Conservation (phyloP, 2,888 invertebrate genomes). For the Rhingia campestris region DNA sequence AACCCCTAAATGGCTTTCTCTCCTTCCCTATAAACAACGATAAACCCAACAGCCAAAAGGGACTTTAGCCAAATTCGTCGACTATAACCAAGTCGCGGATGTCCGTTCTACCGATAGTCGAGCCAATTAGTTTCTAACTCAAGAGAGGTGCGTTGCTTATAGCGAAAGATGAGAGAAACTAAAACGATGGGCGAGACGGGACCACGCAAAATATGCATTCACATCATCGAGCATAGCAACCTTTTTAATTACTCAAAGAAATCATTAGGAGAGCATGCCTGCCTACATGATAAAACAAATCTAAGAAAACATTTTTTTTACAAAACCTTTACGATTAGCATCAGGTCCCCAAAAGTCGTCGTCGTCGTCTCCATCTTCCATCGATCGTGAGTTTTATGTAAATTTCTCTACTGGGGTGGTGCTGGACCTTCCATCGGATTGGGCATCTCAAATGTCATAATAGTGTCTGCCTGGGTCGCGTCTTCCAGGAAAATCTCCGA, state of each 20-base stretch:
- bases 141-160: constrained; percentile 15
- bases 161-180: constrained; percentile 32
- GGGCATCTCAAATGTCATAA: constrained; percentile 73
- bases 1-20: constrained; percentile 34
- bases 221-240: constrained; percentile 42
- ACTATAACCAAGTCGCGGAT: constrained; percentile 47
- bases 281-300: constrained; percentile 15
- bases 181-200: constrained; percentile 5
- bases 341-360: constrained; percentile 38
- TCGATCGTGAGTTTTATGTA: constrained; percentile 67
- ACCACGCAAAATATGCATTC: constrained; percentile 33
- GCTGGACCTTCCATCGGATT: constrained; percentile 68
- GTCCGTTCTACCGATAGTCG: constrained; percentile 30
- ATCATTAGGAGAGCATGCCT: constrained; percentile 49
- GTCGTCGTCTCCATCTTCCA: constrained; percentile 22
- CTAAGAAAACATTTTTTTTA: constrained; percentile 41
- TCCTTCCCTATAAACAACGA: background rate
- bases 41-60: constrained; percentile 35
- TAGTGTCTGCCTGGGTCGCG: constrained; percentile 60
- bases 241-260: constrained; percentile 72
- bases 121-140: constrained; percentile 39
- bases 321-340: constrained; percentile 53
- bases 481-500: constrained; percentile 66
- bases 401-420: constrained; percentile 66
- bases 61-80: constrained; percentile 51